A percentile compares a stretch with the other conserved stretches of the same genome.
These are phyloP conservation scores for Lasioglossum calceatum DNA, from an alignment of 2,888 invertebrate species.

Conservation along the genomic window DNA sequence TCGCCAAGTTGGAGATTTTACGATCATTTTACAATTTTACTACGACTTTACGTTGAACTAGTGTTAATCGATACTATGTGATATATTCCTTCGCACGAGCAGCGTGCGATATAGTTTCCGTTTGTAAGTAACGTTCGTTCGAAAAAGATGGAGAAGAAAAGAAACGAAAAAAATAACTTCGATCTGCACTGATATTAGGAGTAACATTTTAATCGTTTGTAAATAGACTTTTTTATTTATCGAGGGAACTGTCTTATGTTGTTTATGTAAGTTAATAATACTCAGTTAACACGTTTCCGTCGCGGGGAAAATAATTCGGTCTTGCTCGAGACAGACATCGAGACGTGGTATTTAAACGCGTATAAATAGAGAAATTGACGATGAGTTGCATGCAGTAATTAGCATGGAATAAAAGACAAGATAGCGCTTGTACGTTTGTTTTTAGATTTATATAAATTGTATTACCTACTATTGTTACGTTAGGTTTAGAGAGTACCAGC, in stretches of 20 bases:
- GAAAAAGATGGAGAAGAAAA: background rate
- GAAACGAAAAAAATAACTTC: background rate
- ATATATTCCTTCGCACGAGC: constrained; percentile 30
- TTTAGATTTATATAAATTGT: constrained; percentile 34
- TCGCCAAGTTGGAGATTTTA: background rate
- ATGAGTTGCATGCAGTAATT: constrained; percentile 23
- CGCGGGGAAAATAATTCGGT: background rate
- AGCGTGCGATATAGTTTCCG: background rate
- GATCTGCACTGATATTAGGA: background rate
- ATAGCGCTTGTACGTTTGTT: constrained; percentile 25
- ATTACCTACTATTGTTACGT: constrained; percentile 3
- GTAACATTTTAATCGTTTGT: constrained; percentile 4
- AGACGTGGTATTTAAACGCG: constrained; percentile 17
- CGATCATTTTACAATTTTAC: background rate
- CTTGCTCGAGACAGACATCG: background rate
- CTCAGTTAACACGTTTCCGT: constrained; percentile 19
- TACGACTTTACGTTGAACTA: constrained; percentile 21
- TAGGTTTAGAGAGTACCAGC: constrained; percentile 20
- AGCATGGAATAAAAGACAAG: constrained; percentile 49
- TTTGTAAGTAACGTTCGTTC: constrained; percentile 14
- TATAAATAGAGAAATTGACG: constrained; percentile 16
- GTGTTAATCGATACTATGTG: constrained; percentile 19
- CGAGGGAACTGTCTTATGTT: constrained; percentile 1
- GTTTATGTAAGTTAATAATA: constrained; percentile 33
- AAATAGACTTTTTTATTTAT: constrained; percentile 29